phyloP scores from a whole-genome alignment of 2,888 invertebrate genomes.

The Ennomos fuscantarius region DNA sequence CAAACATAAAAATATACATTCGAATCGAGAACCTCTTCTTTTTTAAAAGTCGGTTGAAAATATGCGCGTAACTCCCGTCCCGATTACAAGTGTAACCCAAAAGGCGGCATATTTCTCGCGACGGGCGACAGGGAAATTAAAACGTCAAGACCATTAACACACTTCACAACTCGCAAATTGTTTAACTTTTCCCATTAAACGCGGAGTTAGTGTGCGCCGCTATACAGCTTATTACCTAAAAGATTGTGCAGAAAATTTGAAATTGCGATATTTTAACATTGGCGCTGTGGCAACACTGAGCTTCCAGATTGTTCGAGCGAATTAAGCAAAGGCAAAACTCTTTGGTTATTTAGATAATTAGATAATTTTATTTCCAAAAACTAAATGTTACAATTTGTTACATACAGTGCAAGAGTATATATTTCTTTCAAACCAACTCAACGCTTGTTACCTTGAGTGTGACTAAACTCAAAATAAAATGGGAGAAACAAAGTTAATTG shows the following conservation, averaged over 20 bases:
- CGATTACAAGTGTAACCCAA: conserved; percentile 21
- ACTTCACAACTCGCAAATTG: conserved; percentile 64
- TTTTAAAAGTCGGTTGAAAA: too few relatives aligned
- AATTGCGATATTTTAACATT: conserved; percentile 18
- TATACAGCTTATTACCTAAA: conserved; percentile 54
- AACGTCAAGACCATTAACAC: conserved; percentile 68
- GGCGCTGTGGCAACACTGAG: conserved; percentile 3
- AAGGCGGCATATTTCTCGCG: conserved; percentile 37
- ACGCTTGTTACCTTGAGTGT: too few relatives aligned
- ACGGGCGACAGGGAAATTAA: conserved; percentile 58
- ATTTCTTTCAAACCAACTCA: too few relatives aligned
- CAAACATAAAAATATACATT: too few relatives aligned
- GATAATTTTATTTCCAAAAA: too few relatives aligned
- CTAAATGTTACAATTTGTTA: too few relatives aligned
- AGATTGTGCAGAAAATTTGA: conserved; percentile 33
- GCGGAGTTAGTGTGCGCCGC: conserved; percentile 43
- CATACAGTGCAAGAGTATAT: too few relatives aligned
- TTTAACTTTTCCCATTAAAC: conserved; percentile 72
- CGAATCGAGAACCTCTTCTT: too few relatives aligned
- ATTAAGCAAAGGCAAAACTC: too few relatives aligned
- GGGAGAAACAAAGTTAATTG: too few relatives aligned
- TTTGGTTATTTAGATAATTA: too few relatives aligned
- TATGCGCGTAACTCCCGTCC: neutral
- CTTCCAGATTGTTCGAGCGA: neutral
- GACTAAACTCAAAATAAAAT: too few relatives aligned